phyloP scores from a whole-genome alignment of 2,113 vertebrate genomes.

The Lycocorax pyrrhopterus region DNA sequence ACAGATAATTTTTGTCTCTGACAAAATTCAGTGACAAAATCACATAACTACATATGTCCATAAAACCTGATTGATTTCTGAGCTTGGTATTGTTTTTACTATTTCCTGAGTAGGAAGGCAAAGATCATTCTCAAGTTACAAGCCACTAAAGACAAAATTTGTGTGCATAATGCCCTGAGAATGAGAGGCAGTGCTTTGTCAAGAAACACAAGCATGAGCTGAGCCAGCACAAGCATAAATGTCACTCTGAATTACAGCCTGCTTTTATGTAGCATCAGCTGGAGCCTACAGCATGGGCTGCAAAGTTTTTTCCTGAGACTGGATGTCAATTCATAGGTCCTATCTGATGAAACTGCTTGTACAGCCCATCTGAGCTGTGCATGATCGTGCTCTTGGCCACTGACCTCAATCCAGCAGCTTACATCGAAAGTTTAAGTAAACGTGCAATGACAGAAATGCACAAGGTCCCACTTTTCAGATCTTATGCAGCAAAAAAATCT shows the following conservation, averaged over 20 bases:
- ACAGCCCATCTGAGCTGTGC: neutral
- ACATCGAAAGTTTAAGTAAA: neutral
- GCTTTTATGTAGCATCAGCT: neutral
- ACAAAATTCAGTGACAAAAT: neutral
- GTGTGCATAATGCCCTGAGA: neutral
- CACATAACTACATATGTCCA: neutral
- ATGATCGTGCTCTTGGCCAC: fast-evolving
- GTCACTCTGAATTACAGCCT: neutral
- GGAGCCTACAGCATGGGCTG: neutral
- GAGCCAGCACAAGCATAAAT: neutral
- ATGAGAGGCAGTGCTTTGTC: neutral
- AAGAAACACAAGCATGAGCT: neutral
- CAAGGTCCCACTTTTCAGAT: neutral
- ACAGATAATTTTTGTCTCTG: neutral
- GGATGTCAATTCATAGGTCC: neutral
- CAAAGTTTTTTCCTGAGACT: neutral
- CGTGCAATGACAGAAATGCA: neutral
- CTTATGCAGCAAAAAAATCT: neutral
- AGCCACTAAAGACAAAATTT: neutral
- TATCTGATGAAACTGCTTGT: neutral
- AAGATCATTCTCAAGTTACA: neutral
- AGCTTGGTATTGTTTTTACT: neutral
- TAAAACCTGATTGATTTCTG: neutral
- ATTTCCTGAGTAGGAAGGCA: neutral
- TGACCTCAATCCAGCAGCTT: neutral